Conservation (phyloP, 1,140 invertebrate species). For the Zaprionus africanus region DNA sequence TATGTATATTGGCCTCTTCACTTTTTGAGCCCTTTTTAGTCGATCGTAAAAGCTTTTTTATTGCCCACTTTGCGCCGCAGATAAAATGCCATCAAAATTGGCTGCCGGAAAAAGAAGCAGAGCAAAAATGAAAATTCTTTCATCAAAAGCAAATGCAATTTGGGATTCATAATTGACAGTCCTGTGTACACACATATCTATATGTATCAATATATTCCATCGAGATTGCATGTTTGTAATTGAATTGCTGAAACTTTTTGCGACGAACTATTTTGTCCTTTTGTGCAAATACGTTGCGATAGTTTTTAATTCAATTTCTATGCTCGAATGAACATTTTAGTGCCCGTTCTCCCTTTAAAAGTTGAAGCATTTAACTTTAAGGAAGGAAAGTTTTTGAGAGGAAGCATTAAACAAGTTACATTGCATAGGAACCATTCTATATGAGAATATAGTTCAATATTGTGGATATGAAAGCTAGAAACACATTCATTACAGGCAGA, state of each 20-base stretch:
- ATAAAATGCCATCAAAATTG: conserved; percentile 45
- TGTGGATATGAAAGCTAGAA: background rate
- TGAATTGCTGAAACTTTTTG: conserved; percentile 38
- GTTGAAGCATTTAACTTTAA: background rate
- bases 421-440: background rate
- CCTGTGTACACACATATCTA: conserved; percentile 4
- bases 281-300: background rate
- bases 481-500: background rate
- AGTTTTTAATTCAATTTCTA: conserved; percentile 43
- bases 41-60: conserved; percentile 51
- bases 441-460: background rate
- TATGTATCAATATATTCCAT: conserved; percentile 16
- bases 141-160: conserved; percentile 45
- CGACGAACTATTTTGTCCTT: conserved; percentile 19
- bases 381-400: background rate
- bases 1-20: background rate
- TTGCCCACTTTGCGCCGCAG: conserved; percentile 37
- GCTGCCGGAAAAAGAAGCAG: background rate
- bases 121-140: background rate
- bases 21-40: conserved; percentile 23
- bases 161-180: conserved; percentile 47
- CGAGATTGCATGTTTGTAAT: conserved; percentile 33
- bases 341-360: background rate
- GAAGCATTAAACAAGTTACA: background rate
- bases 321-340: conserved; percentile 9